Conservation (phyloP, 2,113 vertebrate genomes). For the Etheostoma cragini region DNA sequence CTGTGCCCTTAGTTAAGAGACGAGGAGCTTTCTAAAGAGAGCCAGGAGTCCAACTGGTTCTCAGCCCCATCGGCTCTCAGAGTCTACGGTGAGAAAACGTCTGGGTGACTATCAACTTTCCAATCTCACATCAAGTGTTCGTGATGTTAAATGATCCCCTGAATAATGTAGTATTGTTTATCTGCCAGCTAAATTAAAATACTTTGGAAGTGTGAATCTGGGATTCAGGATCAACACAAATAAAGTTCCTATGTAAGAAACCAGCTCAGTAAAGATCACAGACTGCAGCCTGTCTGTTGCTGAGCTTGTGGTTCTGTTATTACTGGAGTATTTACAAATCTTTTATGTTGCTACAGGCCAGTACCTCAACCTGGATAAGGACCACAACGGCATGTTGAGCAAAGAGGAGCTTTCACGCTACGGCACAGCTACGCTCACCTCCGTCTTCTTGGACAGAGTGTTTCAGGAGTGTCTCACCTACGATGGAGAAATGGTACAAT, state of each 20-base stretch:
- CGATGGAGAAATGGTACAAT: conserved; percentile 96
- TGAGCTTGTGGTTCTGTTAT: not conserved
- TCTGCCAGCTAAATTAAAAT: not conserved
- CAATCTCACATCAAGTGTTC: not conserved
- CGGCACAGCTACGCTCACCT: conserved; percentile 95
- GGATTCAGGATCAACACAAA: not conserved
- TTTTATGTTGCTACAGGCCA: conserved; percentile 85
- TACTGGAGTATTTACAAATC: not conserved
- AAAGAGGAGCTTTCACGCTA: conserved; percentile 98
- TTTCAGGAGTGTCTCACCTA: conserved; percentile 98
- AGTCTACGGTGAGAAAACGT: conserved; percentile 90
- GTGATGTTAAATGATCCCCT: not conserved
- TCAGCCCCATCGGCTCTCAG: conserved; percentile 96
- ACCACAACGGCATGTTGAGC: conserved; percentile 99
- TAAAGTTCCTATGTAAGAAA: not conserved
- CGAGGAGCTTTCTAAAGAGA: conserved; percentile 98
- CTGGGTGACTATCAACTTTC: not conserved
- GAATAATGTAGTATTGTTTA: not conserved
- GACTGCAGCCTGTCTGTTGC: not conserved
- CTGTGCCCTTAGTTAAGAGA: conserved; percentile 89
- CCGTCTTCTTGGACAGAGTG: conserved; percentile 94
- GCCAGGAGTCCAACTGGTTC: conserved; percentile 99
- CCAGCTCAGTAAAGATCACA: not conserved
- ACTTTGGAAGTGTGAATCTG: not conserved
- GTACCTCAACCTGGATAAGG: conserved; percentile 97